phyloP scores from a whole-genome alignment of 2,113 vertebrate genomes.

The Mystacornis crossleyi region DNA sequence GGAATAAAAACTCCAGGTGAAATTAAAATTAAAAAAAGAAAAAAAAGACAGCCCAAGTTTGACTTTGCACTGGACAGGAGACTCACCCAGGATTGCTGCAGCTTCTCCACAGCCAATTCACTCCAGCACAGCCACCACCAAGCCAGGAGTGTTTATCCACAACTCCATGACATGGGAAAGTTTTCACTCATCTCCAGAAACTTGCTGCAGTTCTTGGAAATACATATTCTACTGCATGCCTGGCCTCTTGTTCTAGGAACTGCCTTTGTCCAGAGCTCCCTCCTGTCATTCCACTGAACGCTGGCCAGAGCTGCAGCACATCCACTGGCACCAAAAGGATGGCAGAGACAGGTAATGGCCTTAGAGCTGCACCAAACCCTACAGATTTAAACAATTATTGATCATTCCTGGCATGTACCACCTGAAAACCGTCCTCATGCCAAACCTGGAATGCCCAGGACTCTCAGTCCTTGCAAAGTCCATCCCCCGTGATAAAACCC shows the following conservation, averaged over 20 bases:
- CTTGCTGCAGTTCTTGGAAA: background rate
- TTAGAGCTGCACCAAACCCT: background rate
- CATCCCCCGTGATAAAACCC: background rate
- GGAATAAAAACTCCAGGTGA: background rate
- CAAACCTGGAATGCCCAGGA: background rate
- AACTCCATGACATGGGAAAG: background rate
- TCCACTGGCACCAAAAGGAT: background rate
- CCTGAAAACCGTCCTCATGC: background rate
- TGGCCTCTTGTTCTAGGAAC: background rate
- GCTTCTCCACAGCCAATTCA: background rate
- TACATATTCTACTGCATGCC: fast-evolving
- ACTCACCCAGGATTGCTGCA: background rate
- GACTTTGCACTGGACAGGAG: background rate
- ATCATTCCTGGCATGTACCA: background rate
- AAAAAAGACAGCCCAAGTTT: background rate
- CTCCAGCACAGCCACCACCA: background rate
- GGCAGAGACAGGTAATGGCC: background rate
- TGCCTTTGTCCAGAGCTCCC: background rate
- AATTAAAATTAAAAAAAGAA: background rate
- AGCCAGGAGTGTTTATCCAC: background rate
- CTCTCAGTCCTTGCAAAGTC: background rate
- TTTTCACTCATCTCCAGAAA: background rate
- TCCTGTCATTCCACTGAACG: fast-evolving
- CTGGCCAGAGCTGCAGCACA: background rate
- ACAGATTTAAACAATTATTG: background rate